These are phyloP conservation scores for Melinopterus prodromus DNA, from an alignment of 2,888 invertebrate genomes.

Conservation along the genomic window DNA sequence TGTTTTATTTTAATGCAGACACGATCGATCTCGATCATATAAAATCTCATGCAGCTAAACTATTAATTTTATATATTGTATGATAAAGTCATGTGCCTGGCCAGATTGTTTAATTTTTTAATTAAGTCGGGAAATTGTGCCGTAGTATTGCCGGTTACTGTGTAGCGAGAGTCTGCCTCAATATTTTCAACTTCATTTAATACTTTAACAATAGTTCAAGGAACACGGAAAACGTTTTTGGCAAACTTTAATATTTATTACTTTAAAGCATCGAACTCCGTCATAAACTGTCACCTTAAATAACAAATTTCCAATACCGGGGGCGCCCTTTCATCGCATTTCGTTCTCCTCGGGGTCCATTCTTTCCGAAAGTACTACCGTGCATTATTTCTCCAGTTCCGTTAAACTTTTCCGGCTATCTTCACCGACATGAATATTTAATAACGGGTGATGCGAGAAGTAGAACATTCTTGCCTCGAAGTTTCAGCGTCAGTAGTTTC, in stretches of 20 bases:
- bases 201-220: neutral
- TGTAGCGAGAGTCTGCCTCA: neutral
- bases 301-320: neutral
- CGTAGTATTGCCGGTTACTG: too few species aligned
- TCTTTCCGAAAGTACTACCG: neutral
- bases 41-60: too few species aligned
- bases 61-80: too few species aligned
- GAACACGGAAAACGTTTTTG: neutral
- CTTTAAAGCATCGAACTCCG: neutral
- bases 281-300: neutral
- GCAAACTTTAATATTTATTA: slow-evolving; percentile 4
- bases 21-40: too few species aligned
- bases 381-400: neutral
- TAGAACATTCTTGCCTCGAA: neutral
- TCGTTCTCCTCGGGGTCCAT: neutral
- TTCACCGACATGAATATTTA: neutral
- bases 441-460: neutral
- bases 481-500: neutral
- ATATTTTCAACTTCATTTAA: neutral
- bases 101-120: too few species aligned
- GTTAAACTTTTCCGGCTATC: neutral
- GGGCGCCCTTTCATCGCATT: neutral
- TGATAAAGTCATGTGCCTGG: too few species aligned
- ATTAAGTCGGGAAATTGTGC: too few species aligned
- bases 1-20: too few species aligned